Evolutionary conservation across 2,888 invertebrate genomes (phyloP), one percentile per base, ranked within the genome.

Genomic region (Heliconius sara): DNA sequence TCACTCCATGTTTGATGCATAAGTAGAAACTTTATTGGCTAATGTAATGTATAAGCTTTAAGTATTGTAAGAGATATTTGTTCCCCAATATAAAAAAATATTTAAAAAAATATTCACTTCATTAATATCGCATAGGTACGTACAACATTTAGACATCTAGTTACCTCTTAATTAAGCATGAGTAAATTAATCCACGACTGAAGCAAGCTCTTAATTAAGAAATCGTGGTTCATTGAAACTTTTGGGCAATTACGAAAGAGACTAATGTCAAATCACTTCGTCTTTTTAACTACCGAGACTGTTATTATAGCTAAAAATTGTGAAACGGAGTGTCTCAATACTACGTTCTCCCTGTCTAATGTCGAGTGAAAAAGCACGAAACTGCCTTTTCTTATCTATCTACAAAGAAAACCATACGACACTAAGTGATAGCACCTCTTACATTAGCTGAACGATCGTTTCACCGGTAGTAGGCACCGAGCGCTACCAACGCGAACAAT

Each of bases 401-500:
- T 60, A 22, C 9, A 57, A 22, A 57, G 57, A 57, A 22, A 16
- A 57, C 22, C 6, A 22, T 57, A 65, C n/a, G n/a, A 34, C 4
- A n/a, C 30, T 68, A 39, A 13, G 22, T 34, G n/a, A 13, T 39
- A 34, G 60, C 34, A 39, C 19, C 57, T 57, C 22, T 47, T 47
- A 74, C 57, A 74, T 74, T 67, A 60, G 52, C 39, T 67, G 39
- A 60, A 67, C 34, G 47, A 27, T 39, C 60, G 65, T 57, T 72
- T 57, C 5, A 67, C 67, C 43, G 70, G n/a, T n/a, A 57, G 57
- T 47, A 67, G 34, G 34, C 30, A 34, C 22, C 34, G 10, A n/a
- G 67, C 7, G 30, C 34, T 39, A 47, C 47, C 57, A 57, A 74
- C 12, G 52, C 74, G 67, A 78, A 72, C 72, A 47, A 74, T 74